Evolutionary conservation across 2,797 vertebrate species (phyloP).

Genomic region (Chaenodraco wilsoni): DNA sequence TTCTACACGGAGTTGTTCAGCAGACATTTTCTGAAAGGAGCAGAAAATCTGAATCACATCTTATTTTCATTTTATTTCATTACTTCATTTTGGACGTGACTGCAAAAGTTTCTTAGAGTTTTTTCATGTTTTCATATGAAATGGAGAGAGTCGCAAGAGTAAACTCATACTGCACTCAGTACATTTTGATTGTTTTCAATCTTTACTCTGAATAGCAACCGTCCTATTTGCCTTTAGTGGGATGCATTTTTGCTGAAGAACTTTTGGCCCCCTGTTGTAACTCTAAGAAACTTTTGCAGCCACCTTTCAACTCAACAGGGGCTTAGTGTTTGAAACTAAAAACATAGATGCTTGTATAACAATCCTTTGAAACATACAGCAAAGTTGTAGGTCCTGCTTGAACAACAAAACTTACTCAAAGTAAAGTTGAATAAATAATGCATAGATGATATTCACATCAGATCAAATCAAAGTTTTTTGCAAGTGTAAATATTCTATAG

Average conservation of each 20-base stretch:
- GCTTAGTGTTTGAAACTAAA: conserved; percentile 6
- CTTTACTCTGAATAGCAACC: neutral
- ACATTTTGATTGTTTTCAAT: neutral
- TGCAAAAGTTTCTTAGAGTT: too few species aligned
- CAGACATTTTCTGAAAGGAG: conserved; percentile 10
- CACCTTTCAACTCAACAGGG: neutral
- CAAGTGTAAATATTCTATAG: conserved; percentile 6
- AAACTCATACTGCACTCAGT: neutral
- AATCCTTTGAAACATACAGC: conserved; percentile 1
- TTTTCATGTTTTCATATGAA: too few species aligned
- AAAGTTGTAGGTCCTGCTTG: conserved; percentile 28
- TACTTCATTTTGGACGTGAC: too few species aligned
- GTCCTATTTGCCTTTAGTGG: neutral
- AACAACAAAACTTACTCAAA: neutral
- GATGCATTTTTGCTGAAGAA: neutral
- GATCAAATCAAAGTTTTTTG: conserved; percentile 41
- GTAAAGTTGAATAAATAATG: conserved; percentile 10
- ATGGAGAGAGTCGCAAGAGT: neutral
- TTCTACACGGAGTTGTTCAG: neutral
- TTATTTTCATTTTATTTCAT: neutral
- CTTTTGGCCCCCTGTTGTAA: conserved; percentile 11
- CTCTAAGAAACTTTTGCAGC: conserved; percentile 4
- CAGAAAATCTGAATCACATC: conserved; percentile 1
- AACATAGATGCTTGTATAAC: neutral
- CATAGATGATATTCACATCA: conserved; percentile 27